These are phyloP conservation scores for Ametastegia equiseti DNA, from an alignment of 2,888 invertebrate species.

Conservation along the genomic window DNA sequence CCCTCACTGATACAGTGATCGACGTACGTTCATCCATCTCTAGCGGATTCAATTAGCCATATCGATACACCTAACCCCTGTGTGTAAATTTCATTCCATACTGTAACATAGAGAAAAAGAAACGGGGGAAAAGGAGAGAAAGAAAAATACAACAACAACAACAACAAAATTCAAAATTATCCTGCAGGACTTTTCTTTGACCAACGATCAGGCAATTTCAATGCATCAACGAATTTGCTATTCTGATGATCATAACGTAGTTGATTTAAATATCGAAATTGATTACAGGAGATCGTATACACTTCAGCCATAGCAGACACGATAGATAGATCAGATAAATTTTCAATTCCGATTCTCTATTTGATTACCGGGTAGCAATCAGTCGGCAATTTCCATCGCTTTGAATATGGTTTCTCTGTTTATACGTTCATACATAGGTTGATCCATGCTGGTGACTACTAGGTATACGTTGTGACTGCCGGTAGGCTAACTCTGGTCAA, in stretches of 20 bases:
- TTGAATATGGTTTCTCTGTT: slow-evolving; percentile 19
- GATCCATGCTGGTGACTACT: no score
- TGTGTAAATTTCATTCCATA: slow-evolving; percentile 15
- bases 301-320: not conserved
- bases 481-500: slow-evolving; percentile 40
- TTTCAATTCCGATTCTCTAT: slow-evolving; percentile 6
- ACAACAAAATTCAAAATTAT: not conserved
- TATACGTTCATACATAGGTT: not conserved
- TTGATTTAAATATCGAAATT: not conserved
- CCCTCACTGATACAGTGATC: no score
- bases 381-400: not conserved
- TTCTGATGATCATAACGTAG: not conserved
- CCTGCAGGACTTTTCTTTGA: not conserved
- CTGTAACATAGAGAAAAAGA: not conserved
- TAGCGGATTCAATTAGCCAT: slow-evolving; percentile 59
- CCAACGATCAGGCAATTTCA: not conserved
- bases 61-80: slow-evolving; percentile 34
- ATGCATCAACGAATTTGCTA: not conserved
- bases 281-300: not conserved
- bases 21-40: not conserved
- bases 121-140: no score
- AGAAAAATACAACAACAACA: no score
- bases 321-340: slow-evolving; percentile 5
- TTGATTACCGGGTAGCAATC: slow-evolving; percentile 8
- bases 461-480: not conserved